Base-by-base conservation (phyloP, 2,797 vertebrate genomes). In the Agapornis canus region DNA sequence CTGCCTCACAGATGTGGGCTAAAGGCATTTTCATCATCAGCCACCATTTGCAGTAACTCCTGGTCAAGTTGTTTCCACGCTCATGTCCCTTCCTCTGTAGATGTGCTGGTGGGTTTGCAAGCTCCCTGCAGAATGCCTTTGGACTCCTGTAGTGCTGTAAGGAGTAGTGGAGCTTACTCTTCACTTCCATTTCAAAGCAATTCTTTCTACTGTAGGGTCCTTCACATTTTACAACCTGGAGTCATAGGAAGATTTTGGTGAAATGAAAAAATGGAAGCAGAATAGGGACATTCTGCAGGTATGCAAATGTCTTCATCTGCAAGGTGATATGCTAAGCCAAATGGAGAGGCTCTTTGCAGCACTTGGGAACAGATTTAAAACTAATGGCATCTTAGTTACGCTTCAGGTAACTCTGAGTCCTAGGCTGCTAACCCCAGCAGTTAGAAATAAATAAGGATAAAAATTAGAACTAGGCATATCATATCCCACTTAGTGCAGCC, bases 381-480 rank as follows among this genome's bases (percentile, higher is more conserved):
- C 63, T 94, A 76, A 94, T 83, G 82, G 80, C 85, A 60, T 90
- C 84, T 86, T 96, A 75, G 82, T 85, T 77, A 83, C 10, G 21
- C 72, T 40, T 94, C 71, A 26, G 69, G 76, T 86, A 94, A 87
- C 89, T 91, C 72, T 4, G 25, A 91, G 54, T 68, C 76, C 84
- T 80, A 40, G 63, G 69, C 69, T 91, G 79, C 87, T 91, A 70
- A 89, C 76, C 80, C 71, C 40, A n/a, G 56, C 52, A 69, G 39
- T 52, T 79, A 48, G 77, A 92, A 92, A 92, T 94, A 91, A 92
- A 84, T 83, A 88, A 90, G 65, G 82, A n/a, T 75, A 86, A 84
- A 94, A 94, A 65, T 86, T 49, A 92, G 70, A 90, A n/a, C 21
- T 39, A 51, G 4, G 5, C 26, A 11, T 86, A 76, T 81, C 85